Conservation (phyloP, 1,140 invertebrate species). For the Pseudomyrmex dendroicus region DNA sequence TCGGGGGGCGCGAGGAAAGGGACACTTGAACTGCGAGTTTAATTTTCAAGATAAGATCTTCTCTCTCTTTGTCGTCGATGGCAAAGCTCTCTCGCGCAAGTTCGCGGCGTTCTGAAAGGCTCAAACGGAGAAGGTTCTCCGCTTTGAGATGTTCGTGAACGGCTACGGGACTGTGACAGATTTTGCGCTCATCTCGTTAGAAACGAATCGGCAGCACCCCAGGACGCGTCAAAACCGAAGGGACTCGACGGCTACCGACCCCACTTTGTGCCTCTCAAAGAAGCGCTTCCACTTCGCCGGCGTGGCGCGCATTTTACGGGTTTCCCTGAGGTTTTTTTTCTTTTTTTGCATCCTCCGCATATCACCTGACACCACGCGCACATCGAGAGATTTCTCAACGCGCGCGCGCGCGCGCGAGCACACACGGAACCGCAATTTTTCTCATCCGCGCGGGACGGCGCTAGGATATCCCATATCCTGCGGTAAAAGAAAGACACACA, state of each 20-base stretch:
- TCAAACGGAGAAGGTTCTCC: slow-evolving; percentile 21
- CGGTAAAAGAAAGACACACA: not conserved
- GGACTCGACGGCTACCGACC: slow-evolving; percentile 9
- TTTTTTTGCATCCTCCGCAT: slow-evolving; percentile 27
- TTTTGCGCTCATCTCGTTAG: slow-evolving; percentile 56
- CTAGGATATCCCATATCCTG: not conserved
- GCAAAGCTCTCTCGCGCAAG: slow-evolving; percentile 39
- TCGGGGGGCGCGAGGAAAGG: slow-evolving; percentile 26
- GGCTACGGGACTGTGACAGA: slow-evolving; percentile 29
- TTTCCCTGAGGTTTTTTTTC: slow-evolving; percentile 1
- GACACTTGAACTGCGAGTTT: slow-evolving; percentile 54
- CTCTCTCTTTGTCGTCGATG: slow-evolving; percentile 28
- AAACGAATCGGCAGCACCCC: slow-evolving; percentile 33
- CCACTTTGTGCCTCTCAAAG: slow-evolving; percentile 49
- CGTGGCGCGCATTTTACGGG: slow-evolving; percentile 30
- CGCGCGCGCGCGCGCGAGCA: not conserved
- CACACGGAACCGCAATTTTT: not conserved
- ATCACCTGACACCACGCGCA: not conserved
- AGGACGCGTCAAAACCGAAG: slow-evolving; percentile 41
- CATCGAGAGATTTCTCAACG: slow-evolving; percentile 3
- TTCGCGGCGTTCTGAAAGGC: slow-evolving; percentile 39
- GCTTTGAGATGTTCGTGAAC: slow-evolving; percentile 33
- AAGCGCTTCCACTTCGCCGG: slow-evolving; percentile 44
- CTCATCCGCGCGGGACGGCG: slow-evolving; percentile 17
- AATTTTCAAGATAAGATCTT: slow-evolving; percentile 52